Evolutionary conservation across 2,113 vertebrate species (phyloP), one percentile per base, ranked within the genome.

Genomic region (Oreocharis arfaki): DNA sequence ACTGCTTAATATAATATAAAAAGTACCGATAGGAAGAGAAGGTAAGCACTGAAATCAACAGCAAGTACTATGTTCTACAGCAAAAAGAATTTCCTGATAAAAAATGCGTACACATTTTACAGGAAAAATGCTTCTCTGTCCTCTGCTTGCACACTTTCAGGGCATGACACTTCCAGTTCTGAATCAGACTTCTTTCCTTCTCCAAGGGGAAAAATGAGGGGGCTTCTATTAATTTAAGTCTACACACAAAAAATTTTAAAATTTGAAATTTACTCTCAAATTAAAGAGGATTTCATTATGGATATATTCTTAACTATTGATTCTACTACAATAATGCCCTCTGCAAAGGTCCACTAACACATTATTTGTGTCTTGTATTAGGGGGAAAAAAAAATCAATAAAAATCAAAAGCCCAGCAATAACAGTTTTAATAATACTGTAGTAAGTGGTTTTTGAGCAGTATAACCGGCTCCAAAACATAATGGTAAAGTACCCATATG

Each of bases 1-100:
- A 86, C 64, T 65, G 61, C 92, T 95, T 95, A 96, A 94, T 89
- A 44, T 49, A 96, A 96, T 68, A 85, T 82, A 84, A 87, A 94
- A 96, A 97, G 90, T 84, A 89, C 26, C 3, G 3, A 63, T 16
- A 88, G 70, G 84, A 95, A 92, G 73, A 95, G 84, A 97, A 10
- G 8, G 91, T 53, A 95, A 87, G 65, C 81, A 87, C 27, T 92
- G 47, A 94, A 91, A 84, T 68, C 27, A 27, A 84, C 22, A 90
- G 24, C 8, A 91, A 90, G 27, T 53, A 78, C 18, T 89, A 82
- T 9, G 16, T 84, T 81, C 84, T 93, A 60, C 15, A 93, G 20
- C 67, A 93, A 79, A 93, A 33, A 92, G 8, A 19, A 41, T 64
- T 94, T 93, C 68, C 87, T 78, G 81, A 84, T 64, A 50, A 96